phyloP scores from a whole-genome alignment of 2,113 vertebrate species.

The Helogale parvula region DNA sequence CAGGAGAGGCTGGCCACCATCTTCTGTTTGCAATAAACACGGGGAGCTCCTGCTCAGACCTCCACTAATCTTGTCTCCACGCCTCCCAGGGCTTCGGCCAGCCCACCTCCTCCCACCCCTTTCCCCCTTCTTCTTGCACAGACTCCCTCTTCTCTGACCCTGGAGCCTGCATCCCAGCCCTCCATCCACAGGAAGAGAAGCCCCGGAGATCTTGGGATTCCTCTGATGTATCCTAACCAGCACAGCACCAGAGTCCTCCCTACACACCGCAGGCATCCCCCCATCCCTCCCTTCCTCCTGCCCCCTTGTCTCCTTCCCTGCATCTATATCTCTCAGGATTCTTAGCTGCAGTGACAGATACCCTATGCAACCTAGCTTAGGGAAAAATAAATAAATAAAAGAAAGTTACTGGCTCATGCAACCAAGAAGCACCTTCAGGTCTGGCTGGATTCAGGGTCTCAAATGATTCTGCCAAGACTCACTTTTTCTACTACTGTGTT shows the following conservation, averaged over 20 bases:
- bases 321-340: not conserved
- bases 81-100: conserved; percentile 12
- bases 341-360: not conserved
- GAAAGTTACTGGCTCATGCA: not conserved
- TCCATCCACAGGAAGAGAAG: not conserved
- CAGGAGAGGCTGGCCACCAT: conserved; percentile 36
- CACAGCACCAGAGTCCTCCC: rapidly evolving
- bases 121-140: not conserved
- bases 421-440: not conserved
- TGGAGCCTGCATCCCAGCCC: not conserved
- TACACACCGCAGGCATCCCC: rapidly evolving
- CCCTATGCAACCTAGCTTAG: not conserved
- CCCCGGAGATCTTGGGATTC: not conserved
- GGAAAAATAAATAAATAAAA: not conserved
- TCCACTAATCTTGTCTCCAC: conserved; percentile 14
- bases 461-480: not conserved
- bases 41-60: conserved; percentile 78
- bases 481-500: not conserved
- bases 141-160: not conserved
- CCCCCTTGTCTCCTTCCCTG: not conserved
- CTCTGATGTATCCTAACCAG: not conserved
- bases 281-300: not conserved
- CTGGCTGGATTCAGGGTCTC: not conserved
- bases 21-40: conserved; percentile 86
- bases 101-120: not conserved